Evolutionary conservation across 2,797 vertebrate genomes (phyloP), one percentile per base, ranked within the genome.

Genomic region (Propithecus deckenii): DNA sequence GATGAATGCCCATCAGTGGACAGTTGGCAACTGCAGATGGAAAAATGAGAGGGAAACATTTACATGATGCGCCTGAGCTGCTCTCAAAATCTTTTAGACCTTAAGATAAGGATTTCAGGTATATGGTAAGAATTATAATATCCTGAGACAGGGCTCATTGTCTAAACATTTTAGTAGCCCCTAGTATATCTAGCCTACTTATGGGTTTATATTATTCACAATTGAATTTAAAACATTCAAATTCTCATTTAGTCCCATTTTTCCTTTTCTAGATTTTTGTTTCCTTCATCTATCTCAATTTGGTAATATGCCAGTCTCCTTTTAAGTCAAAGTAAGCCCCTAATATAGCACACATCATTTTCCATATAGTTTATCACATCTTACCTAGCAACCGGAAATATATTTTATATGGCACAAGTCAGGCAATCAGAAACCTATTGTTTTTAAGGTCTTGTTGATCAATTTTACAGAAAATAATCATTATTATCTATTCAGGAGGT

Each of bases 351-450:
- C 48, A 35, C 18, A 75, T 92, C 20, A 7, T 38, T 86, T 74
- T 5, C 7, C 4, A 38, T 43, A 14, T 15, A 57, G 23, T 69
- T 89, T 74, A 91, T 83, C 59, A 86, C n/a, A 65, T 59, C 86
- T 95, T 57, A 95, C 75, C 74, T 76, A 25, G 25, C 55, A 95
- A 89, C 18, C 85, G 63, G 32, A 88, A 95, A 87, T 32, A 59
- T 14, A 88, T 87, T 83, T 88, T 30, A 65, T 69, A 69, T 46
- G 22, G 15, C 35, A 84, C 13, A 69, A 71, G 25, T 76, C 72
- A 92, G 65, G 76, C 76, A 96, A 95, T 97, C 69, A 98, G 74
- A n/a, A 96, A 59, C 32, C 41, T 71, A 65, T 86, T 96, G 28
- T 97, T 92, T 86, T 81, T 95, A 91, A 94, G 41, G 71, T 81